Evolutionary conservation across 2,113 vertebrate species (phyloP), one percentile per base, ranked within the genome.

Genomic region (Equus przewalskii): DNA sequence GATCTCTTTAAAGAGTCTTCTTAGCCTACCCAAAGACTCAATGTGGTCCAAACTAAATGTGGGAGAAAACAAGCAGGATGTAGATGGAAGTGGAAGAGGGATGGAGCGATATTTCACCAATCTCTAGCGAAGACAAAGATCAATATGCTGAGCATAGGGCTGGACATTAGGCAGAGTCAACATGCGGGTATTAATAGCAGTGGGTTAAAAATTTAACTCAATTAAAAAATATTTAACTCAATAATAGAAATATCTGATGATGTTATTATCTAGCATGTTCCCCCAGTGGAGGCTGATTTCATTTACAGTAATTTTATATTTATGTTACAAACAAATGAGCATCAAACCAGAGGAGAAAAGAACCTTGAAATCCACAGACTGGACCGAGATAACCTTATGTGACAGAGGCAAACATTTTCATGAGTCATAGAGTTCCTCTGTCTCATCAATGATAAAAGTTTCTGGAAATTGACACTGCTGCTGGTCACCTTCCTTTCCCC

Each of bases 391-490:
- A 33, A 89, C 87, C 76, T 81, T 30, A 6, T 26, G 73, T 26
- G 67, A 21, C 16, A 30, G 49, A 75, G 58, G 65, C 11, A 9
- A 79, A 64, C 75, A 41, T 41, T 65, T 3, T 36, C 69, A 12
- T 72, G 96, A 93, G 56, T 97, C 91, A 93, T 62, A 30, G 13
- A 58, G 62, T 78, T 54, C 91, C 69, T 21, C 41, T 33, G 44
- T 49, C 54, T 58, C 26, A 15, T 80, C 44, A 28, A 22, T 21
- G 84, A 89, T 12, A 13, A 56, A 86, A 14, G 8, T 78, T 96
- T 94, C 96, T 95, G 94, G 96, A 97, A 97, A 84, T 2, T 0
- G 28, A 83, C 69, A 69, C 14, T 0, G 26, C 67, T 2, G 58
- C 54, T 1, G 26, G 86, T 78, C 80, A 87, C 54, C 70, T 92